Evolutionary conservation across 2,113 vertebrate species (phyloP).

Genomic region (Collichthys lucidus): DNA sequence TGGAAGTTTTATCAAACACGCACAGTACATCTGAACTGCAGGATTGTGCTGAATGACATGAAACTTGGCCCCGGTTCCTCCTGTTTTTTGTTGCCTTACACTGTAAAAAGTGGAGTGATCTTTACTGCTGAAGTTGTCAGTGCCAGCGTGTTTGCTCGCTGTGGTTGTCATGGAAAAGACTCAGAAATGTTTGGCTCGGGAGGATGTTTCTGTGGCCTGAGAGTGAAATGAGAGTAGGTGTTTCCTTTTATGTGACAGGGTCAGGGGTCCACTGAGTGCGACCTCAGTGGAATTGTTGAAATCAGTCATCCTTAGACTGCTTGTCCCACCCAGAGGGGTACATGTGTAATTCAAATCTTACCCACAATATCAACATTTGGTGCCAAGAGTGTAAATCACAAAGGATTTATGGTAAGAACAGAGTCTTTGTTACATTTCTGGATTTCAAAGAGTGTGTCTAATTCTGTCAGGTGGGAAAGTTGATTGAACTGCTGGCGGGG

Average conservation of each 20-base stretch:
- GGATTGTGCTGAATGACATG: conserved; percentile 60
- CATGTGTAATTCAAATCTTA: conserved; percentile 68
- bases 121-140: conserved; percentile 69
- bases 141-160: conserved; percentile 59
- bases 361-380: conserved; percentile 44
- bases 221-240: conserved; percentile 81
- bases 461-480: conserved; percentile 91
- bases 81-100: conserved; percentile 47
- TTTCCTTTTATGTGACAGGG: conserved; percentile 81
- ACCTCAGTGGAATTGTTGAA: conserved; percentile 75
- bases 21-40: conserved; percentile 51
- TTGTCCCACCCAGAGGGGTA: conserved; percentile 40
- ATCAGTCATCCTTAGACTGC: conserved; percentile 72
- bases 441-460: not conserved
- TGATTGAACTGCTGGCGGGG: conserved; percentile 96
- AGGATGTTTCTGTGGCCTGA: conserved; percentile 72
- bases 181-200: conserved; percentile 77
- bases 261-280: conserved; percentile 77
- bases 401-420: conserved; percentile 9
- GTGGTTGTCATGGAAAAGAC: conserved; percentile 73
- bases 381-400: conserved; percentile 34
- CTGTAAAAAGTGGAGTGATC: conserved; percentile 75
- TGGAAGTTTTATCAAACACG: conserved; percentile 71
- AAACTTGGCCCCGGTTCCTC: conserved; percentile 46
- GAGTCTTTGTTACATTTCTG: conserved; percentile 12